Evolutionary conservation across 2,888 invertebrate genomes (phyloP).

Genomic region (Chloroclysta siterata): DNA sequence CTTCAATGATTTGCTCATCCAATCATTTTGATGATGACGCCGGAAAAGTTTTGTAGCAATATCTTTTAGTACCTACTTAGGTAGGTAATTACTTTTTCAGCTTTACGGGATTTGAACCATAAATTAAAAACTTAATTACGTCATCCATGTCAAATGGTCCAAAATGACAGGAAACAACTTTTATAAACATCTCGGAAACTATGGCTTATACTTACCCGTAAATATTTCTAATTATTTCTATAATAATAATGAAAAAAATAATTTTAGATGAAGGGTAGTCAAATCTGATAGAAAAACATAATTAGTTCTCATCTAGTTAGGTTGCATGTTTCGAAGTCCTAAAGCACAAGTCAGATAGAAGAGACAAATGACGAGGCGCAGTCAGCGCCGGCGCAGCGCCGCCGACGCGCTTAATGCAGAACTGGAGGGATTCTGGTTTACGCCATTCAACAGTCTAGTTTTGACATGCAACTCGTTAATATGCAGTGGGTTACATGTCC

Average conservation of each 20-base stretch:
- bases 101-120: neutral
- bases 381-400: too few species aligned
- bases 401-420: too few species aligned
- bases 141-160: neutral
- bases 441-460: too few species aligned
- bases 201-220: too few species aligned
- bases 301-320: neutral
- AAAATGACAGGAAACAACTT: conserved; percentile 8
- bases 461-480: too few species aligned
- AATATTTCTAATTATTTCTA: conserved; percentile 10
- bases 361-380: too few species aligned
- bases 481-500: too few species aligned
- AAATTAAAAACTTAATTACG: neutral
- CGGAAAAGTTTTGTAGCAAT: neutral
- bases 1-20: conserved; percentile 6
- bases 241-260: conserved; percentile 4
- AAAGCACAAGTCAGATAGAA: too few species aligned
- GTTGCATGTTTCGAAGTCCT: neutral
- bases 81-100: neutral
- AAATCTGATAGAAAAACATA: conserved; percentile 12
- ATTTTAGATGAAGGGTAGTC: conserved; percentile 52
- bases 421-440: too few species aligned
- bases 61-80: too few species aligned
- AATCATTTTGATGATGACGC: conserved; percentile 7
- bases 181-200: neutral